Evolutionary conservation across 2,113 vertebrate species (phyloP).

Genomic region (Siphamia tubifer): DNA sequence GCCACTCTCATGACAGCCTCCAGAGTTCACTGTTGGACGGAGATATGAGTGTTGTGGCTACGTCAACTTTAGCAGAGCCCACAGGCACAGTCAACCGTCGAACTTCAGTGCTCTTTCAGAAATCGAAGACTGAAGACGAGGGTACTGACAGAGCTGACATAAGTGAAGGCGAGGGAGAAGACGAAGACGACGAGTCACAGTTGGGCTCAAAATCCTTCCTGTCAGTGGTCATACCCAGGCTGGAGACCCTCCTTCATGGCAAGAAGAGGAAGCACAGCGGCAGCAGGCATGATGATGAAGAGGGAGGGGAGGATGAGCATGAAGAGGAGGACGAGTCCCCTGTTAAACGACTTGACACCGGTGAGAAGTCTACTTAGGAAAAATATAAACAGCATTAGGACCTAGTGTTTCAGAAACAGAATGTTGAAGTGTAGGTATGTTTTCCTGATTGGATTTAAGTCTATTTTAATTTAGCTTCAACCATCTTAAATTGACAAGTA

Average conservation of each 20-base stretch:
- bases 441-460: no score
- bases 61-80: conserved; percentile 87
- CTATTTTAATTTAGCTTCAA: no score
- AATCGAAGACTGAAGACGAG: conserved; percentile 82
- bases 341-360: conserved; percentile 89
- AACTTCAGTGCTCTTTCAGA: conserved; percentile 93
- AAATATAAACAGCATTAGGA: no score
- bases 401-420: no score
- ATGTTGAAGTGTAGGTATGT: no score
- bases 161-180: conserved; percentile 49
- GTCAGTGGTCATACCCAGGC: conserved; percentile 96
- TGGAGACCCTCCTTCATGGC: conserved; percentile 96
- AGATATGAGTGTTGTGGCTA: conserved; percentile 87
- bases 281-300: conserved; percentile 79
- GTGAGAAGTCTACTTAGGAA: conserved; percentile 68
- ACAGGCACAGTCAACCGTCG: conserved; percentile 88
- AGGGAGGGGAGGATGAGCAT: conserved; percentile 80
- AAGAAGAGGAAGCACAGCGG: conserved; percentile 93
- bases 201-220: conserved; percentile 96
- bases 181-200: conserved; percentile 85
- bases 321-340: conserved; percentile 87
- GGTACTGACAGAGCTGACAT: not conserved
- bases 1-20: conserved; percentile 85
- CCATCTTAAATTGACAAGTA: no score
- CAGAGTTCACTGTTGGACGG: conserved; percentile 84